Evolutionary conservation across 2,888 invertebrate genomes (phyloP), one percentile per base, ranked within the genome.

Genomic region (Chrysotoxum bicinctum): DNA sequence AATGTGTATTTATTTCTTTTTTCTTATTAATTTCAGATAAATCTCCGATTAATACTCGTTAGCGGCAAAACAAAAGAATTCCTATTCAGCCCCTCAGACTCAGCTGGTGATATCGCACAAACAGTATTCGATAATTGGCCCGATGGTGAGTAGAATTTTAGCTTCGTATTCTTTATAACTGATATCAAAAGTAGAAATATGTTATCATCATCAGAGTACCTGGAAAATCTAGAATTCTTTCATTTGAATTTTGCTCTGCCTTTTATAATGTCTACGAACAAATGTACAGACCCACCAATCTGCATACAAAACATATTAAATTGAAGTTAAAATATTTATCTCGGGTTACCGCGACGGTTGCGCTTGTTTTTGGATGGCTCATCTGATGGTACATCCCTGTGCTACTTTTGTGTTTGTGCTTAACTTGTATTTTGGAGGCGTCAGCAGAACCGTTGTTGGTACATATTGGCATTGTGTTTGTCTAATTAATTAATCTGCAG

Each of bases 51-150:
- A 93, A 99, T 99, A 92, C 95, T 99, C 93, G 99, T 99, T 92
- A 98, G 98, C 93, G 99, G 99, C 90, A 98, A 98, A 94, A 99
- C 99, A 93, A 98, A 98, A 95, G 99, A 99, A 94, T 99, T 98
- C 94, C 95, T 98, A 91, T 99, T 99, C 94, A 96, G 96, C 92
- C 98, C 98, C 87, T 96, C 96, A 90, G 98, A 98, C 93, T 98
- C 99, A 88, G 99, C 99, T 90, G 98, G 98, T 90, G 99, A 99
- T 93, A 99, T 99, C 93, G 98, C 99, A 90, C 97, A 99, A 93
- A 96, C 97, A 94, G 99, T 99, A 91, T 99, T 98, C 94, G 98
- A 98, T 93, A 98, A 98, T 93, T 99, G 99, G 99, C 99, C 99
- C 87, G 96, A 97, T 95, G 99, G 99, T 99, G 94, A 93, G 90